Percentiles rank a stretch among this genome's conserved stretches.
phyloP scores from a whole-genome alignment of 1,140 invertebrate genomes.

The Drosophila seguyi region DNA sequence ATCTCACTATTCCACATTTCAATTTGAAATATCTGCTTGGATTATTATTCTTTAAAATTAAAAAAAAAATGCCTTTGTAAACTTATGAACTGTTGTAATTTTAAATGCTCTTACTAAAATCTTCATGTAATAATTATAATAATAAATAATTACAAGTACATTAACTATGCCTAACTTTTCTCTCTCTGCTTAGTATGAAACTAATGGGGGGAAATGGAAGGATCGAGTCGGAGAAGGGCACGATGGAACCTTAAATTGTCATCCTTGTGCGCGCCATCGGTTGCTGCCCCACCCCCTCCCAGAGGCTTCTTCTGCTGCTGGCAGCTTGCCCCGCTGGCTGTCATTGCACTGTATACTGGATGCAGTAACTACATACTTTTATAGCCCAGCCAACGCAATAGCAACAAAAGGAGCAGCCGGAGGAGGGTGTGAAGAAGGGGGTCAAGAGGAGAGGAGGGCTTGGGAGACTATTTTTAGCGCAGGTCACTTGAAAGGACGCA shows the following conservation, averaged over 20 bases:
- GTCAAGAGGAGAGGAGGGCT: conserved; percentile 9
- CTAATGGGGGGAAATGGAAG: conserved; percentile 18
- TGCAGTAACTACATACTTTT: conserved; percentile 27
- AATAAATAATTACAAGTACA: too few species aligned
- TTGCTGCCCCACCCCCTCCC: conserved; percentile 12
- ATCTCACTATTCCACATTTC: too few species aligned
- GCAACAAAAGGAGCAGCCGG: conserved; percentile 20
- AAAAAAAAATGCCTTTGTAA: too few species aligned
- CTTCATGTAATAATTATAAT: not conserved
- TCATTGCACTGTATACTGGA: conserved; percentile 66
- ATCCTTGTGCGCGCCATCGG: conserved; percentile 67
- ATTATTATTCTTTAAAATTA: not conserved
- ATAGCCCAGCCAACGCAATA: conserved; percentile 9
- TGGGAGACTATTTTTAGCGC: conserved; percentile 64
- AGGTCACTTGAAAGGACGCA: conserved; percentile 76
- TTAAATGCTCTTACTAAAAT: not conserved
- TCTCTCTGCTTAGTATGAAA: not conserved
- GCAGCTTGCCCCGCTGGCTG: conserved; percentile 54
- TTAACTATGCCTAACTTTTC: not conserved
- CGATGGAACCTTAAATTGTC: conserved; percentile 62
- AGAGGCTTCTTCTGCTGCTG: conserved; percentile 31
- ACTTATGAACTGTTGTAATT: not conserved
- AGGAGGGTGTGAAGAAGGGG: not conserved
- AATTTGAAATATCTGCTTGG: not conserved
- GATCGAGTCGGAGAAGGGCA: conserved; percentile 17